A percentile compares a stretch with the other conserved stretches of the same genome.
These are phyloP conservation scores for Sebastes vulpes DNA, from an alignment of 2,797 vertebrate species.

Conservation along the genomic window DNA sequence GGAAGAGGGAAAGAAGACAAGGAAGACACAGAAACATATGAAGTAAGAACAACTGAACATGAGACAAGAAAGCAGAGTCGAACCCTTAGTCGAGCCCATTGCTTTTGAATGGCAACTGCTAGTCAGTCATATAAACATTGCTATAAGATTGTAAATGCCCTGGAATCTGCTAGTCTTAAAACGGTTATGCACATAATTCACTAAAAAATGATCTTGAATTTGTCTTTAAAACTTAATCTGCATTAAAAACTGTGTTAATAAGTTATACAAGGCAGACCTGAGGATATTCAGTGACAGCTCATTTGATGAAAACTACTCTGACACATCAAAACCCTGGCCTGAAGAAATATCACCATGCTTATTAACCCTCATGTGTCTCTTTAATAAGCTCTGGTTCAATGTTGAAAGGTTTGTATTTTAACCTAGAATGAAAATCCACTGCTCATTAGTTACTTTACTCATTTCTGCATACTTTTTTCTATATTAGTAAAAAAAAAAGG, in stretches of 20 bases:
- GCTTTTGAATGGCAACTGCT: constrained; percentile 18
- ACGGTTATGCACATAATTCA: background rate
- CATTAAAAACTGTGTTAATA: constrained; percentile 2
- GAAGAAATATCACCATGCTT: background rate
- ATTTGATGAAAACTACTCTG: background rate
- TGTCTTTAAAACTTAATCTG: background rate
- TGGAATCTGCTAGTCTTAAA: background rate
- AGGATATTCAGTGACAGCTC: background rate
- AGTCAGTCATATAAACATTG: background rate
- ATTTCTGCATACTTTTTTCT: background rate
- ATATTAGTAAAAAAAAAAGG: background rate
- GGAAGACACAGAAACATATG: constrained; percentile 81
- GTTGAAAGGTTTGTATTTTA: background rate
- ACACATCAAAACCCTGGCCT: constrained; percentile 6
- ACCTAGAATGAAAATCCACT: background rate
- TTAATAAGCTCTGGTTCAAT: background rate
- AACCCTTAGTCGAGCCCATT: constrained; percentile 54
- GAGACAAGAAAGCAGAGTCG: constrained; percentile 68
- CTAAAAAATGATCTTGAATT: background rate
- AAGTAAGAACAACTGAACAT: constrained; percentile 81
- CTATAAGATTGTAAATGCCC: background rate
- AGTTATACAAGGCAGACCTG: background rate
- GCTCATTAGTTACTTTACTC: background rate
- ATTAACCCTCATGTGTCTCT: background rate
- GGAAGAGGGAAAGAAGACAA: constrained; percentile 72